Percentiles rank a stretch among this genome's conserved stretches.
Conservation (phyloP, 2,888 invertebrate genomes). For the Podabrus alpinus region DNA sequence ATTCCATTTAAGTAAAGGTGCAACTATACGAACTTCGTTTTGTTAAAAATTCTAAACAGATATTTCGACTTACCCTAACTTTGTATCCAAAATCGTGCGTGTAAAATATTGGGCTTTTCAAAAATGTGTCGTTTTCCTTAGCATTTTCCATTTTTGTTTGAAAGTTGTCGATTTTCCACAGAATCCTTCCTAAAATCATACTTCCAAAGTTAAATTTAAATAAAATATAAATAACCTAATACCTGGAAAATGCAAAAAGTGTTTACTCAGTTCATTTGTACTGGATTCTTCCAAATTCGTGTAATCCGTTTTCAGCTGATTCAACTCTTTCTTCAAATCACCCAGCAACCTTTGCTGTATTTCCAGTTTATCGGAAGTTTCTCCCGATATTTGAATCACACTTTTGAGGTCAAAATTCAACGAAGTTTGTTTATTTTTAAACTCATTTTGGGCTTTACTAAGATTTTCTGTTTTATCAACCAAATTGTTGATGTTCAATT, state of each 20-base stretch:
- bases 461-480: conserved; percentile 39
- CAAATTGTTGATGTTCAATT: conserved; percentile 43
- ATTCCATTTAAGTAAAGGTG: conserved; percentile 74
- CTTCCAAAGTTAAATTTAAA: not conserved
- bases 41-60: not conserved
- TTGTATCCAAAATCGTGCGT: conserved; percentile 76
- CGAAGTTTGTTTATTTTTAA: conserved; percentile 55
- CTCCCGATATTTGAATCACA: conserved; percentile 58
- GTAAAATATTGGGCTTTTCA: conserved; percentile 71
- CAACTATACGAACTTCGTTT: conserved; percentile 57
- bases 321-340: conserved; percentile 51
- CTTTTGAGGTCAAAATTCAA: conserved; percentile 59
- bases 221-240: not conserved
- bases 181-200: not conserved
- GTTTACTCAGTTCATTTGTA: conserved; percentile 8
- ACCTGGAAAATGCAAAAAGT: conserved; percentile 24
- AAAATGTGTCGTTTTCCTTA: conserved; percentile 64
- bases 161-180: conserved; percentile 72
- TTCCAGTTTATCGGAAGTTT: conserved; percentile 60
- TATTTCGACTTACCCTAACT: conserved; percentile 60
- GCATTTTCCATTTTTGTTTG: conserved; percentile 68
- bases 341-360: conserved; percentile 55
- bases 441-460: conserved; percentile 48
- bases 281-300: conserved; percentile 52
- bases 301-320: conserved; percentile 57